phyloP scores from a whole-genome alignment of 2,113 vertebrate genomes.

The Penelope pileata region DNA sequence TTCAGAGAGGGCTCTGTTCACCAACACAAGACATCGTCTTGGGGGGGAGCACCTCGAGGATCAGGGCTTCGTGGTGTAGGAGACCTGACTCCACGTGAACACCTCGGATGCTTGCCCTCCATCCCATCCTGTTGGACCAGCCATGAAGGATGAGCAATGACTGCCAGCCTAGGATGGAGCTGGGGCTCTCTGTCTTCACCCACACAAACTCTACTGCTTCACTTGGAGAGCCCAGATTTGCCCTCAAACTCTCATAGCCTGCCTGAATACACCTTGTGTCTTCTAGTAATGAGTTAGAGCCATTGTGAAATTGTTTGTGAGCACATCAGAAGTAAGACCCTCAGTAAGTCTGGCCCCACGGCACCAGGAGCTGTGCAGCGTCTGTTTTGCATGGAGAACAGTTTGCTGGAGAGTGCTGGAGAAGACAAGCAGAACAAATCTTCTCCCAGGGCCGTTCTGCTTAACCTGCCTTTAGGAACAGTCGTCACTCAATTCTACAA shows the following conservation, averaged over 20 bases:
- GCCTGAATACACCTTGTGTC: accelerated
- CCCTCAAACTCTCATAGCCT: not conserved
- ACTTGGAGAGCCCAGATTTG: not conserved
- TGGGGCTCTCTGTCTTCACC: not conserved
- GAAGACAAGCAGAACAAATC: not conserved
- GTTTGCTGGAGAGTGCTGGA: not conserved
- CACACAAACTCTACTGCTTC: not conserved
- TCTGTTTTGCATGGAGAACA: not conserved
- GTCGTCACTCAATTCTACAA: not conserved
- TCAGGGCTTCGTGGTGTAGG: not conserved
- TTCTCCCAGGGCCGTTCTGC: not conserved
- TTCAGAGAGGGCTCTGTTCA: not conserved
- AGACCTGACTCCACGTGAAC: not conserved
- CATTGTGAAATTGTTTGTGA: not conserved
- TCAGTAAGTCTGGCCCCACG: too few relatives aligned
- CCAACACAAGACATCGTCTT: not conserved
- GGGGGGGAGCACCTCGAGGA: not conserved
- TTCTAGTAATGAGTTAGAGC: accelerated
- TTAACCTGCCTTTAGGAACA: not conserved
- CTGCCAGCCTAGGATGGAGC: not conserved
- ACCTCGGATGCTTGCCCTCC: accelerated
- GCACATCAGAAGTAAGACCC: not conserved
- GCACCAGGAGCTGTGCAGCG: accelerated
- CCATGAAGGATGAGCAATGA: not conserved
- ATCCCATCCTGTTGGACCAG: accelerated